Evolutionary conservation across 2,888 invertebrate species (phyloP).

Genomic region (Synergus gifuensis): DNA sequence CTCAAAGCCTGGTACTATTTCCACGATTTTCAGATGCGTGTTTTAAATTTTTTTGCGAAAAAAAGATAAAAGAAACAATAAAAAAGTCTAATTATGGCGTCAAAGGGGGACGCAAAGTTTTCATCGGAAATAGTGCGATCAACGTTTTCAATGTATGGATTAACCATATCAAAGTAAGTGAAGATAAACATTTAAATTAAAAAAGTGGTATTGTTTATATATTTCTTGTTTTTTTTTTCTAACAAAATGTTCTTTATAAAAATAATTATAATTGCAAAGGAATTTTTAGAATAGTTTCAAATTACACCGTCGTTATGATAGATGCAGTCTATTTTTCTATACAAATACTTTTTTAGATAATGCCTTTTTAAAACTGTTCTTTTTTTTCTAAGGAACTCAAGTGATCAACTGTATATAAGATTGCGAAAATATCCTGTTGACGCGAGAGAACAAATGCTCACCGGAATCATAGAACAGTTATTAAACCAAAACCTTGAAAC

Average conservation of each 20-base stretch:
- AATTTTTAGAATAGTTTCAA: constrained; percentile 5
- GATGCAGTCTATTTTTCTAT: not conserved
- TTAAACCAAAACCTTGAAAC: constrained; percentile 87
- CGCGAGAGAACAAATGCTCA: constrained; percentile 85
- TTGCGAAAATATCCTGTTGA: constrained; percentile 68
- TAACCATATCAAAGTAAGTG: constrained; percentile 82
- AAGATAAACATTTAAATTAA: not conserved
- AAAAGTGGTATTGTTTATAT: not conserved
- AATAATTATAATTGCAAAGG: not conserved
- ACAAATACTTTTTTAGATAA: constrained; percentile 25
- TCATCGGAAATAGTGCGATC: constrained; percentile 81
- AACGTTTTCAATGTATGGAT: constrained; percentile 88
- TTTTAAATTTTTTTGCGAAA: not conserved
- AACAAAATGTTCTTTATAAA: not conserved
- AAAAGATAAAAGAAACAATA: not conserved
- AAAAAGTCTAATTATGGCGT: not conserved
- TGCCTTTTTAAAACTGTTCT: constrained; percentile 27
- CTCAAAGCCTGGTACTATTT: not conserved
- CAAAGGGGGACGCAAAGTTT: not conserved
- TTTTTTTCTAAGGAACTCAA: constrained; percentile 21
- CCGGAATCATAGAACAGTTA: constrained; percentile 87
- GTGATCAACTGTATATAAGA: not conserved
- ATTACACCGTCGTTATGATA: not conserved
- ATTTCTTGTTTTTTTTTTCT: constrained; percentile 44
- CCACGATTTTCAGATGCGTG: not conserved